Evolutionary conservation across 2,888 invertebrate genomes (phyloP).

Genomic region (Acanthosepion lycidas): DNA sequence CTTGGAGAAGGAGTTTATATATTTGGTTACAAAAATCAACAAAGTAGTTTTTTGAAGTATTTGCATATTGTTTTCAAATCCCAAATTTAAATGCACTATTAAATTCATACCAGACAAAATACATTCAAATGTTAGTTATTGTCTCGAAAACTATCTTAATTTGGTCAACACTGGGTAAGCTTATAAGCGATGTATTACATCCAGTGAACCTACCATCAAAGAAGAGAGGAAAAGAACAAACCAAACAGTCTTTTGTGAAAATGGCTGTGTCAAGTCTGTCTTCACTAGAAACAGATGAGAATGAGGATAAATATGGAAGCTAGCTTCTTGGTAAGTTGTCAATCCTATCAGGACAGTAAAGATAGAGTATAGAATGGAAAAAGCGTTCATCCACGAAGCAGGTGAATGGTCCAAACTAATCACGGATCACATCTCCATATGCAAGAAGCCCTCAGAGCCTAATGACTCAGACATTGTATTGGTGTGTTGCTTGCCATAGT

Average conservation of each 20-base stretch:
- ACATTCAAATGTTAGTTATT: no score
- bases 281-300: neutral
- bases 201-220: no score
- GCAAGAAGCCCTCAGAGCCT: conserved; percentile 4
- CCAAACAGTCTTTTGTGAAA: neutral
- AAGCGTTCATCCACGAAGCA: neutral
- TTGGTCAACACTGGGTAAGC: no score
- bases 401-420: neutral
- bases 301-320: neutral
- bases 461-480: conserved; percentile 4
- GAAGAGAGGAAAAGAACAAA: neutral
- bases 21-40: no score
- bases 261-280: neutral
- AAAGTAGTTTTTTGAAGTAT: no score
- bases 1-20: no score
- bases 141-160: no score
- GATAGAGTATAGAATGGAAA: neutral
- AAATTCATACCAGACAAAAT: no score
- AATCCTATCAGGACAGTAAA: neutral
- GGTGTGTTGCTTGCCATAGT: neutral
- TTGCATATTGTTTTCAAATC: no score
- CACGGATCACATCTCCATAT: conserved; percentile 22
- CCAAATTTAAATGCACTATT: no score
- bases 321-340: neutral
- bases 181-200: no score